A percentile compares a stretch with the other conserved stretches of the same genome.
Conservation (phyloP, 1,140 invertebrate species). For the Caerostris extrusa region DNA sequence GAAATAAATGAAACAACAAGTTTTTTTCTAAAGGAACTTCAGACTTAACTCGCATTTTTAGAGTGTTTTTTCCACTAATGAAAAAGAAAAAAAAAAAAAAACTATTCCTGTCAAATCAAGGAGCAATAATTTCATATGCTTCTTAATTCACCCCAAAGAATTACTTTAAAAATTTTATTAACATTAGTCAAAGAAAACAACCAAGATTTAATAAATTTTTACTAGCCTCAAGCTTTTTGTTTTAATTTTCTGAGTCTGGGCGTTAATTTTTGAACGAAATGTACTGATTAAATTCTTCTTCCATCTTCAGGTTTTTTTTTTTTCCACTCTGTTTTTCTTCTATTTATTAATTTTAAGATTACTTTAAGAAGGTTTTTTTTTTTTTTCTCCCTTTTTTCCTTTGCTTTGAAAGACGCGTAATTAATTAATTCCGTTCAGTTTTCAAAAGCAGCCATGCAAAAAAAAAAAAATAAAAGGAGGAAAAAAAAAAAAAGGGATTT, state of each 20-base stretch:
- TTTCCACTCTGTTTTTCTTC: neutral
- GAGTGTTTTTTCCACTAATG: neutral
- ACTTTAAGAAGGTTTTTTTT: conserved; percentile 1
- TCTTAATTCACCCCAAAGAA: conserved; percentile 17
- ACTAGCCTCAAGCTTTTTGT: conserved; percentile 30
- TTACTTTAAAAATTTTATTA: conserved; percentile 44
- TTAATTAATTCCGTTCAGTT: conserved; percentile 62
- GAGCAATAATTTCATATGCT: conserved; percentile 27
- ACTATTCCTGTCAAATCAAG: conserved; percentile 29
- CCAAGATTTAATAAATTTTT: conserved; percentile 65
- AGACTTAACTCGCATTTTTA: too few relatives aligned
- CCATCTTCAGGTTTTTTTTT: neutral
- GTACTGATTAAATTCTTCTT: conserved; percentile 61
- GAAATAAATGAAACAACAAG: neutral
- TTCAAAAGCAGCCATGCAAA: neutral
- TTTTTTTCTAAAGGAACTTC: neutral
- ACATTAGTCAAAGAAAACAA: conserved; percentile 47
- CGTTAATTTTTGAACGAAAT: conserved; percentile 69
- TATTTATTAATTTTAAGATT: conserved; percentile 64
- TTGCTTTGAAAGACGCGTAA: conserved; percentile 26
- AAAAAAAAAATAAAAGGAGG: too few relatives aligned
- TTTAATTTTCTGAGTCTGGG: conserved; percentile 57
- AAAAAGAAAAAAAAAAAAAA: neutral
- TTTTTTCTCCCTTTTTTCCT: too few relatives aligned
- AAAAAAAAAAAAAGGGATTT: neutral